phyloP scores from a whole-genome alignment of 2,113 vertebrate genomes.

The Uropsilus gracilis region DNA sequence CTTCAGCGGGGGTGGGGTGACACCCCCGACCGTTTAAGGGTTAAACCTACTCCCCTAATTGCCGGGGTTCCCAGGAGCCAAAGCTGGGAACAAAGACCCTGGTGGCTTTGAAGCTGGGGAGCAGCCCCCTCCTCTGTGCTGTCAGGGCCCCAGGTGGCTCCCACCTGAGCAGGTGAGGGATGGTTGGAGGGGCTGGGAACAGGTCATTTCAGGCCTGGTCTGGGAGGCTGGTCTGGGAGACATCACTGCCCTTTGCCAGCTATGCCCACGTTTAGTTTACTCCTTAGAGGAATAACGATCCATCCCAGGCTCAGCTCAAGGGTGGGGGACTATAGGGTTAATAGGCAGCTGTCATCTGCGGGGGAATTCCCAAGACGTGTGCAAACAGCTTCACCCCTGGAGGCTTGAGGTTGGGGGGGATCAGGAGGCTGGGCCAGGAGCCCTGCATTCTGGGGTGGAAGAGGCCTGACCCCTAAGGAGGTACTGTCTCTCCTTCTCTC shows the following conservation, averaged over 20 bases:
- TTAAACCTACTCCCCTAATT: slow-evolving; percentile 82
- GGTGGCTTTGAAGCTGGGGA: slow-evolving; percentile 78
- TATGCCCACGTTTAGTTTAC: slow-evolving; percentile 39
- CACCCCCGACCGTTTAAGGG: slow-evolving; percentile 80
- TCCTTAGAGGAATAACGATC: slow-evolving; percentile 32
- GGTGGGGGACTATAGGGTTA: slow-evolving; percentile 75
- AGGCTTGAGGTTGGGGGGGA: slow-evolving; percentile 70
- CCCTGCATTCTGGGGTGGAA: slow-evolving; percentile 56
- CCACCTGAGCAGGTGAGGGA: slow-evolving; percentile 78
- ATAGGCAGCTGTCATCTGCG: slow-evolving; percentile 79
- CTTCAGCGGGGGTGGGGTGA: slow-evolving; percentile 73
- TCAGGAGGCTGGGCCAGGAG: slow-evolving; percentile 70
- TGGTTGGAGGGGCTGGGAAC: slow-evolving; percentile 45
- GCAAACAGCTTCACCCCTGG: slow-evolving; percentile 77
- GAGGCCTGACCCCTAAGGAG: slow-evolving; percentile 34
- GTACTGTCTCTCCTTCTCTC: slow-evolving; percentile 33
- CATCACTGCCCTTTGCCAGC: not conserved
- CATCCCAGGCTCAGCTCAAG: not conserved
- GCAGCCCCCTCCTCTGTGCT: slow-evolving; percentile 74
- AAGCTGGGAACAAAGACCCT: slow-evolving; percentile 82
- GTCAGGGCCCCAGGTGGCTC: slow-evolving; percentile 74
- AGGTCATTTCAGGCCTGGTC: slow-evolving; percentile 71
- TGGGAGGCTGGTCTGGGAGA: slow-evolving; percentile 51
- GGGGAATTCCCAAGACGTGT: slow-evolving; percentile 82
- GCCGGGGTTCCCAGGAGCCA: slow-evolving; percentile 78